Conservation (phyloP, 2,888 invertebrate species). For the Phlogophora meticulosa region DNA sequence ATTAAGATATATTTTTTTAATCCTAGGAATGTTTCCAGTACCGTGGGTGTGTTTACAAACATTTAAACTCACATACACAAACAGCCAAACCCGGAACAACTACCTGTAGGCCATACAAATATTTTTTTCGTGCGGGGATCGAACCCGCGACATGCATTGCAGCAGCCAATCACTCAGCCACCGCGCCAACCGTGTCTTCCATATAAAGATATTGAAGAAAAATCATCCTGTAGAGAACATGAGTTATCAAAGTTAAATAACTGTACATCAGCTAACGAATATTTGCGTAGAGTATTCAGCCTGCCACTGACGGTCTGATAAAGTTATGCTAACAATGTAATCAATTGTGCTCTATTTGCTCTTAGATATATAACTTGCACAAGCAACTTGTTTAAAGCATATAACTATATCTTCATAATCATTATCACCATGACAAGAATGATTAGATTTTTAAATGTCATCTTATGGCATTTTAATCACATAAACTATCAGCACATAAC, state of each 20-base stretch:
- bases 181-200: no score
- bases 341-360: conserved; percentile 72
- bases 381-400: conserved; percentile 39
- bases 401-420: conserved; percentile 14
- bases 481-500: neutral
- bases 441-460: neutral
- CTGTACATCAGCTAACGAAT: conserved; percentile 71
- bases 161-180: no score
- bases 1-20: no score
- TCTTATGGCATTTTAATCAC: conserved; percentile 2
- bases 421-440: conserved; percentile 24
- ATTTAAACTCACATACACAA: no score
- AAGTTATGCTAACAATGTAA: conserved; percentile 68
- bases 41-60: no score
- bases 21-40: no score
- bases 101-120: no score
- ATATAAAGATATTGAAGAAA: no score
- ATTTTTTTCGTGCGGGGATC: no score
- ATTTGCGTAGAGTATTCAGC: conserved; percentile 74
- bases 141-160: no score
- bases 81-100: no score
- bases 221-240: conserved; percentile 59
- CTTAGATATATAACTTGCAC: conserved; percentile 62
- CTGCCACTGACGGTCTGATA: conserved; percentile 77
- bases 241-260: conserved; percentile 74